Evolutionary conservation across 2,113 vertebrate genomes (phyloP).

Genomic region (Apaloderma vittatum): DNA sequence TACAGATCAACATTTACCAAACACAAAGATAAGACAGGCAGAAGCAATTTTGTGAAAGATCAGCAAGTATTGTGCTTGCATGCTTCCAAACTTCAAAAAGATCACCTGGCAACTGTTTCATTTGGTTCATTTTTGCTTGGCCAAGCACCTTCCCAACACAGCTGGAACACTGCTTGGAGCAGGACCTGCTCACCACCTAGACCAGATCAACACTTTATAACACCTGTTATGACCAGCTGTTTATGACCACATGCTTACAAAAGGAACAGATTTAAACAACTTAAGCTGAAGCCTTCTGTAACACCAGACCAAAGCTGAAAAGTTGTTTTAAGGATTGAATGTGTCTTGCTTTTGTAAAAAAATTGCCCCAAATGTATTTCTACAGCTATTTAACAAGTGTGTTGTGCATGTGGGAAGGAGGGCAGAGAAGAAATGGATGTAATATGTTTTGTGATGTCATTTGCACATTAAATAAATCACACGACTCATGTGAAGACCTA

Average conservation of each 20-base stretch:
- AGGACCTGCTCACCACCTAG: background rate
- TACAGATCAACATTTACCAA: background rate
- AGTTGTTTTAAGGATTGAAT: background rate
- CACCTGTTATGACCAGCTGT: background rate
- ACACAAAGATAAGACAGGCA: background rate
- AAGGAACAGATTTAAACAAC: background rate
- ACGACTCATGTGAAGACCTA: background rate
- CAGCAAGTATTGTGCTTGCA: background rate
- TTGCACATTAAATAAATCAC: background rate
- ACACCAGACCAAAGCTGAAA: background rate
- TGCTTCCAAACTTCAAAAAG: background rate
- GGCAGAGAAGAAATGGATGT: background rate
- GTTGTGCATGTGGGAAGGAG: fast-evolving
- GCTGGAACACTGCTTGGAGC: background rate
- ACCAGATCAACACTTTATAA: background rate
- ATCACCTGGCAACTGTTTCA: background rate
- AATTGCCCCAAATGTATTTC: background rate
- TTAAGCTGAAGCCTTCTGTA: background rate
- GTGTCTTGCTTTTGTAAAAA: background rate
- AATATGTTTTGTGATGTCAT: background rate
- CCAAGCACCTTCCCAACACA: background rate
- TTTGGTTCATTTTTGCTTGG: background rate
- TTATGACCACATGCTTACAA: background rate
- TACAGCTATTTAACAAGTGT: background rate
- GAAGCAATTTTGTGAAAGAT: background rate